A percentile compares a stretch with the other conserved stretches of the same genome.
Conservation (phyloP, 1,140 invertebrate species). For the Lepidostoma basale region DNA sequence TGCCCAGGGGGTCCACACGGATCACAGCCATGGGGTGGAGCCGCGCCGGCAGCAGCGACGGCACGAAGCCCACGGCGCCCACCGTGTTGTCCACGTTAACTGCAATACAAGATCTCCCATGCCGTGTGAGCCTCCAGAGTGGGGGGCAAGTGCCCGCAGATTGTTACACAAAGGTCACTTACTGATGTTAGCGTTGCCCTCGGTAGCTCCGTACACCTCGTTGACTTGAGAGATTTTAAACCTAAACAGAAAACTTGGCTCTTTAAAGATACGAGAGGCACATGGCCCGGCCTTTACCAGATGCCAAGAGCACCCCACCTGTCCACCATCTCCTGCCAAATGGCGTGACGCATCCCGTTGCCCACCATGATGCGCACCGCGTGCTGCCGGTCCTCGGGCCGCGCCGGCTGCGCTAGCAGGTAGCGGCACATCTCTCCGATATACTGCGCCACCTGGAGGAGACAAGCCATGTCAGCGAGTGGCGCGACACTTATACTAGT, state of each 20-base stretch:
- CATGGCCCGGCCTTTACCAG: no score
- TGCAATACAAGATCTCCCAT: no score
- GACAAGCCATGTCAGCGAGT: no score
- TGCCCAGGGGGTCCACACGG: constrained; percentile 80
- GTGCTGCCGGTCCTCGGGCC: constrained; percentile 81
- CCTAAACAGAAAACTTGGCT: constrained; percentile 70
- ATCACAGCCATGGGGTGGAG: constrained; percentile 91
- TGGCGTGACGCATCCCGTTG: constrained; percentile 93
- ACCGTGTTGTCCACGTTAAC: constrained; percentile 89
- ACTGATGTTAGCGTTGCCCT: constrained; percentile 96
- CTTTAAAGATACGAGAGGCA: no score
- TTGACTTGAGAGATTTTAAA: constrained; percentile 87
- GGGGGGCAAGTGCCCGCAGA: no score
- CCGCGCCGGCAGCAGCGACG: constrained; percentile 76
- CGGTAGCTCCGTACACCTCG: constrained; percentile 98
- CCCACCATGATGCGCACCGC: constrained; percentile 92
- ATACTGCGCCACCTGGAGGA: constrained; percentile 86
- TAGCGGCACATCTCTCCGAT: constrained; percentile 99
- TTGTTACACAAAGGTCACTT: constrained; percentile 51
- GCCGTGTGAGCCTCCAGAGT: no score
- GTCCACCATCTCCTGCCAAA: constrained; percentile 93
- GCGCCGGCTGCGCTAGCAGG: constrained; percentile 82
- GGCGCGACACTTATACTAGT: constrained; percentile 17
- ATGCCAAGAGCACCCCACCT: no score
- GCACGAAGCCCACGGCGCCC: constrained; percentile 93